A percentile compares a stretch with the other conserved stretches of the same genome.
Evolutionary conservation across 1,140 invertebrate species (phyloP).

Genomic region (Macrotrachela quadricornifera): DNA sequence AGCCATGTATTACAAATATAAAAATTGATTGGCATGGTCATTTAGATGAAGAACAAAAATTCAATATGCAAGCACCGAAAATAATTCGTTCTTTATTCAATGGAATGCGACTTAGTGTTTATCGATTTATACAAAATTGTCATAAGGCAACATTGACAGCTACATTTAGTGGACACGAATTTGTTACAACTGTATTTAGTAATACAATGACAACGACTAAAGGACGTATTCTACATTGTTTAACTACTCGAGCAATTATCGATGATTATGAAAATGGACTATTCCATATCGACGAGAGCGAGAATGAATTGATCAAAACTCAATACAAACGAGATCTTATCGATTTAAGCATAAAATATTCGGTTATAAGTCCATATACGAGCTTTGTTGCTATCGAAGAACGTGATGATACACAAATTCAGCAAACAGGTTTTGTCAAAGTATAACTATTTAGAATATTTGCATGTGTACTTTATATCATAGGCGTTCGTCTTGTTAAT

Average conservation of each 20-base stretch:
- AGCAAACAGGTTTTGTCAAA: background rate
- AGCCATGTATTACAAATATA: conserved; percentile 21
- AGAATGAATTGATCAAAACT: conserved; percentile 18
- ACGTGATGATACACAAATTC: conserved; percentile 16
- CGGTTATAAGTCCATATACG: conserved; percentile 26
- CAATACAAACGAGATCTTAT: conserved; percentile 19
- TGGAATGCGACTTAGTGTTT: conserved; percentile 23
- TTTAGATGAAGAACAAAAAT: conserved; percentile 13
- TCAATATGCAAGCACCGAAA: conserved; percentile 20
- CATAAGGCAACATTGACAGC: conserved; percentile 24
- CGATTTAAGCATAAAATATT: conserved; percentile 24
- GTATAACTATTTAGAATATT: too few species aligned
- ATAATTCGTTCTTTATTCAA: conserved; percentile 24
- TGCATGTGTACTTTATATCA: too few species aligned
- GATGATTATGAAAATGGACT: conserved; percentile 27
- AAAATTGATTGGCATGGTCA: conserved; percentile 21
- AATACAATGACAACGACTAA: conserved; percentile 20
- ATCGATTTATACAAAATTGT: conserved; percentile 27
- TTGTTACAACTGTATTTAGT: conserved; percentile 25
- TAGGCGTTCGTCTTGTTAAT: too few species aligned
- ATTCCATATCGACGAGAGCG: conserved; percentile 15
- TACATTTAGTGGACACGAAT: conserved; percentile 19
- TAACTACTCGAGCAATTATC: conserved; percentile 25
- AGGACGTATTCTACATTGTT: conserved; percentile 21
- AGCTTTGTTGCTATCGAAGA: conserved; percentile 30